These are phyloP conservation scores for Eulemur mongoz DNA, from an alignment of 2,797 vertebrate genomes.

Conservation along the genomic window DNA sequence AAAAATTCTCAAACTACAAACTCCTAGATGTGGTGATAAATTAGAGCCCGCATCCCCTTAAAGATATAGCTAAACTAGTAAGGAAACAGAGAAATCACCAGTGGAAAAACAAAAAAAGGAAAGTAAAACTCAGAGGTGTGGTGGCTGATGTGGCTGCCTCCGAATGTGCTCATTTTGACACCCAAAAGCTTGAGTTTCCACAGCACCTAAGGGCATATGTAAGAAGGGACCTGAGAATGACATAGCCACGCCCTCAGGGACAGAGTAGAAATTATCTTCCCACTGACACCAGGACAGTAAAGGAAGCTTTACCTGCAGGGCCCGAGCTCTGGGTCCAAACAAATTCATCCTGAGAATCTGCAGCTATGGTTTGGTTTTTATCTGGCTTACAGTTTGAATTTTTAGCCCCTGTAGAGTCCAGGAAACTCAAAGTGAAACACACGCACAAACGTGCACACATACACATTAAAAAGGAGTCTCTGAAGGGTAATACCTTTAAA, in stretches of 20 bases:
- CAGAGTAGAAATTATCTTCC: not conserved
- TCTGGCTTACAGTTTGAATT: not conserved
- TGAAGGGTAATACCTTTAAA: not conserved
- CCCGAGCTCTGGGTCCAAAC: not conserved
- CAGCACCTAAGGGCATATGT: not conserved
- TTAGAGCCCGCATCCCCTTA: not conserved
- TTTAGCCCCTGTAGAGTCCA: not conserved
- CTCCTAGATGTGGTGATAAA: not conserved
- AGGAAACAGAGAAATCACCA: not conserved
- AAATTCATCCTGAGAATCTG: not conserved
- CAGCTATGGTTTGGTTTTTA: not conserved
- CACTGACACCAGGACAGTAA: not conserved
- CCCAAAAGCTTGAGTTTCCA: not conserved
- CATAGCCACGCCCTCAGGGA: not conserved
- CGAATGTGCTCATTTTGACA: not conserved
- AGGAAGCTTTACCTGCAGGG: not conserved
- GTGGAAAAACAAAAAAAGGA: not conserved
- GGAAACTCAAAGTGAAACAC: not conserved
- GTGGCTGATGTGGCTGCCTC: not conserved
- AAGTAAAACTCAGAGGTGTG: not conserved
- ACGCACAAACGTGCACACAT: not conserved
- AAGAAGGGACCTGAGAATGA: not conserved
- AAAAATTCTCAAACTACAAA: not conserved
- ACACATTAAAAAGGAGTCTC: not conserved
- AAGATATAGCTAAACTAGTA: not conserved